Evolutionary conservation across 92 coral and sea anemone genomes (phyloP).

Genomic region (Porites evermanni): DNA sequence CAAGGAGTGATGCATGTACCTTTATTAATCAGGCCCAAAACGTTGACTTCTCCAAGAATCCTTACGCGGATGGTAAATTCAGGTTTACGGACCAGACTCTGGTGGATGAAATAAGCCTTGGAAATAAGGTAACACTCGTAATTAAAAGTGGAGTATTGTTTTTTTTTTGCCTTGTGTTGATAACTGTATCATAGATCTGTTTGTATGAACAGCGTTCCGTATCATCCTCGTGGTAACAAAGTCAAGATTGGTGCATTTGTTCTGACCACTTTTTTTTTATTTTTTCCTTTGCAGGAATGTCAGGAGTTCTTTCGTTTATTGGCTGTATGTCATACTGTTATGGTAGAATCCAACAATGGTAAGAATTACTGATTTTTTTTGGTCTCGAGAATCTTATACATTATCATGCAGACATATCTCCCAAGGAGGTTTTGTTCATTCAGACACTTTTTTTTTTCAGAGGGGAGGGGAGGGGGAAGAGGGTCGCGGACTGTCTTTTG

Average conservation of each 20-base stretch:
- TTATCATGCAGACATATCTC: too few relatives aligned
- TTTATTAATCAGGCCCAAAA: conserved; percentile 43
- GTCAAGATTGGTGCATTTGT: background rate
- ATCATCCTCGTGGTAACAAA: background rate
- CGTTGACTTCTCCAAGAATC: conserved; percentile 89
- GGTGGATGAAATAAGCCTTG: conserved; percentile 61
- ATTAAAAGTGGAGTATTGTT: too few relatives aligned
- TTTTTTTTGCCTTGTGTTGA: background rate
- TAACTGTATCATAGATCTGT: too few relatives aligned
- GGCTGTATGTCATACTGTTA: conserved; percentile 96
- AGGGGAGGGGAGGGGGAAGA: too few relatives aligned
- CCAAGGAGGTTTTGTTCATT: too few relatives aligned
- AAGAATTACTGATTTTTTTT: background rate
- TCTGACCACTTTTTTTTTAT: background rate
- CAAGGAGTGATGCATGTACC: too few relatives aligned
- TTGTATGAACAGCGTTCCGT: background rate
- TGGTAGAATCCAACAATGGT: conserved; percentile 86
- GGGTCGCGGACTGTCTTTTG: too few relatives aligned
- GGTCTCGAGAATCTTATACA: background rate
- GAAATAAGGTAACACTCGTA: conserved; percentile 61
- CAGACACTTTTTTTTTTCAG: too few relatives aligned
- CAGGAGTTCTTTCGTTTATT: conserved; percentile 90
- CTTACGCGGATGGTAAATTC: conserved; percentile 88
- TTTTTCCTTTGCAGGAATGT: conserved; percentile 64
- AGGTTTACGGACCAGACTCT: conserved; percentile 79